Evolutionary conservation across 2,113 vertebrate genomes (phyloP), one percentile per base, ranked within the genome.

Genomic region (Dromaius novaehollandiae): DNA sequence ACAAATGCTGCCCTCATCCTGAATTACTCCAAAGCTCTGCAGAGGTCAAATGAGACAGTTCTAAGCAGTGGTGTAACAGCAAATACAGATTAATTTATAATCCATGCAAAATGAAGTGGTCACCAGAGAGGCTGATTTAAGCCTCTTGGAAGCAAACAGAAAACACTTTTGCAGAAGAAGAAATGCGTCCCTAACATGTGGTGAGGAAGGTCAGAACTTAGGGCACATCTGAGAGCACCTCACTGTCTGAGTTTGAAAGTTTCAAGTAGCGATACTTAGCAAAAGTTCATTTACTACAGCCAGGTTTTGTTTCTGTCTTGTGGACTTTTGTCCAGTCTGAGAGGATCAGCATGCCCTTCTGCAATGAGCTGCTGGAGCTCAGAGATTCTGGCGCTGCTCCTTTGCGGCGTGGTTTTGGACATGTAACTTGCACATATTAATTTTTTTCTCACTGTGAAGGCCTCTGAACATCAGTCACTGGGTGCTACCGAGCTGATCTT

Each of bases 41-140:
- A 0, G 63, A 92, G 85, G 91, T 89, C 58, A 44, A 53, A 75
- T 61, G 58, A 78, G 53, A 36, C 40, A 26, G 42, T 50, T 94
- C 32, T 76, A 80, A 86, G 86, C 79, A 88, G 46, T 6, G 20
- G 11, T 69, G 63, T 36, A 93, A 86, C 17, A 86, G 51, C n/a
- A 81, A 94, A 70, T 78, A 82, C 16, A 93, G 51, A 71, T 88
- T 75, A 66, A 51, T 84, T 95, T 65, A 48, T 89, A 96, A 96
- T 93, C 65, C 93, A 81, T 63, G 51, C 20, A 92, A 94, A 93
- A 92, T 83, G 69, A 92, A 88, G 56, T 46, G 78, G 51, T 74
- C 75, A 61, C 65, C 53, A 53, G 86, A 50, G 55, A 88, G 63
- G 42, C 12, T n/a, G 20, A 69, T 92, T 78, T 88, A 89, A 89